Percentiles rank a stretch among this genome's conserved stretches.
Conservation (phyloP, 1,140 invertebrate species). For the Manduca sexta region DNA sequence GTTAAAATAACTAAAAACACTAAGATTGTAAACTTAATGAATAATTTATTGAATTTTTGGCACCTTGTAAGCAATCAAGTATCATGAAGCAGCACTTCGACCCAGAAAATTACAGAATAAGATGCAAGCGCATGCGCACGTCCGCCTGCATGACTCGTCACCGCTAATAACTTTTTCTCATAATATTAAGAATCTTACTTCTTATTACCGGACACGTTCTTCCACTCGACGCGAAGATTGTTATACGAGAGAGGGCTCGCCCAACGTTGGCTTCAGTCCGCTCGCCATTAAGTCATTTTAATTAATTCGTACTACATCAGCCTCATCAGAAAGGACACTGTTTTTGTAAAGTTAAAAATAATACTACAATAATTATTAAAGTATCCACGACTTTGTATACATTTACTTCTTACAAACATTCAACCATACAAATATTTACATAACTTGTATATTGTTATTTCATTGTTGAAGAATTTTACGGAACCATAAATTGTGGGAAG, state of each 20-base stretch:
- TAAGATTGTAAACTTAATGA: too few relatives aligned
- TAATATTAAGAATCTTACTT: conserved; percentile 59
- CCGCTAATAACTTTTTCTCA: conserved; percentile 57
- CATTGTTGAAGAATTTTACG: too few relatives aligned
- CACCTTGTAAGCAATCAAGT: too few relatives aligned
- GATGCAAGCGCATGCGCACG: conserved; percentile 54
- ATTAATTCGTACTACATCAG: conserved; percentile 37
- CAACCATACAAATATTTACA: too few relatives aligned
- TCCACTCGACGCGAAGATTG: conserved; percentile 23
- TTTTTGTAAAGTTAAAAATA: too few relatives aligned
- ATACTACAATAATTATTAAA: too few relatives aligned
- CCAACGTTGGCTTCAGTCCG: conserved; percentile 31
- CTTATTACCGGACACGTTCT: conserved; percentile 62
- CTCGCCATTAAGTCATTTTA: conserved; percentile 46
- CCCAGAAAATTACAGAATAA: conserved; percentile 36
- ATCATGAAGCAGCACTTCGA: conserved; percentile 7
- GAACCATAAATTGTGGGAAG: too few relatives aligned
- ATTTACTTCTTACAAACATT: too few relatives aligned
- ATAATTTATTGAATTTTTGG: too few relatives aligned
- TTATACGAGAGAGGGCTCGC: conserved; percentile 9
- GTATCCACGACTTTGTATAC: too few relatives aligned
- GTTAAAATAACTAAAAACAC: too few relatives aligned
- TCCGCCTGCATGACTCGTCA: conserved; percentile 33
- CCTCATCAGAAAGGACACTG: neutral
- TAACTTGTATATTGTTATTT: too few relatives aligned